A percentile compares a stretch with the other conserved stretches of the same genome.
Evolutionary conservation across 1,140 invertebrate species (phyloP).

Genomic region (Euwallacea similis): DNA sequence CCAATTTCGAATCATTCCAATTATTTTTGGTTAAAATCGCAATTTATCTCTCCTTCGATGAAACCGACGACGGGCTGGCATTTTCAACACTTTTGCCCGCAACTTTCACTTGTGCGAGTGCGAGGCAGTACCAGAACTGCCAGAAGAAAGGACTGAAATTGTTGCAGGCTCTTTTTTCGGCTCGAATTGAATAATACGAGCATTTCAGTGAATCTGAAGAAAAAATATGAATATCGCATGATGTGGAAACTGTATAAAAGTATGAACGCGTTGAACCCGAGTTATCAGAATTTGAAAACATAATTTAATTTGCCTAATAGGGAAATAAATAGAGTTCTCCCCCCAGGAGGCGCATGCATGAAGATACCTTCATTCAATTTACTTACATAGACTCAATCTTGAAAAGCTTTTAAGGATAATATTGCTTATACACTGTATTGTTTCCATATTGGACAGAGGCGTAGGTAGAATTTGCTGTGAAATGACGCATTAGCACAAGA

Average conservation of each 20-base stretch:
- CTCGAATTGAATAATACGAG: neutral
- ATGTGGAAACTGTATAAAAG: neutral
- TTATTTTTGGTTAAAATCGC: slow-evolving; percentile 14
- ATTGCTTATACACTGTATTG: neutral
- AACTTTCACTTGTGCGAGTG: slow-evolving; percentile 12
- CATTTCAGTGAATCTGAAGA: neutral
- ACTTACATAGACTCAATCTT: neutral
- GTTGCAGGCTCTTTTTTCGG: neutral
- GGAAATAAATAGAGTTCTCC: slow-evolving; percentile 24
- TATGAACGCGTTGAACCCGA: no score
- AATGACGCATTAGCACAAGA: no score
- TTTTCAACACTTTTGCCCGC: slow-evolving; percentile 12
- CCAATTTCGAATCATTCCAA: slow-evolving; percentile 1
- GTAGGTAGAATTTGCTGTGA: no score
- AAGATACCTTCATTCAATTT: neutral
- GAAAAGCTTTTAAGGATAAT: neutral
- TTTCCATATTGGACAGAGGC: no score
- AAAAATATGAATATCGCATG: slow-evolving; percentile 19
- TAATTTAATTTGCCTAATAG: slow-evolving; percentile 45
- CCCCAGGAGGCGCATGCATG: slow-evolving; percentile 8
- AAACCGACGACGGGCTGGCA: slow-evolving; percentile 3
- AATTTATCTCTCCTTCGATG: slow-evolving; percentile 6
- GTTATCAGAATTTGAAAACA: slow-evolving; percentile 38
- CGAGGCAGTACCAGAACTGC: neutral
- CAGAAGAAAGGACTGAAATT: neutral